phyloP scores from a whole-genome alignment of 2,888 invertebrate species.

The Phlogophora meticulosa region DNA sequence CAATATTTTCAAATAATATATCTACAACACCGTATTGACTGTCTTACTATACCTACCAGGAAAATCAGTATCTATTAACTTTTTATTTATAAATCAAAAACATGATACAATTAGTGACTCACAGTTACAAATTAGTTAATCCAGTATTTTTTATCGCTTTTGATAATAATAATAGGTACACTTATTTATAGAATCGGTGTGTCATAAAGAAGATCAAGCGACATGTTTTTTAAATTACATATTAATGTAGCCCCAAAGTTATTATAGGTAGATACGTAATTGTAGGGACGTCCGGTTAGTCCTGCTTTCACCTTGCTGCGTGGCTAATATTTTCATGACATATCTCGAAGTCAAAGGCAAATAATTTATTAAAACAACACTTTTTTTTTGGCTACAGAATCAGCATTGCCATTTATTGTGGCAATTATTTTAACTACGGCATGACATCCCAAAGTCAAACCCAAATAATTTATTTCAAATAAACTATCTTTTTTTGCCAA shows the following conservation, averaged over 20 bases:
- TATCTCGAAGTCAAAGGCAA: too few species aligned
- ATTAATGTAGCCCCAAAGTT: slow-evolving; percentile 27
- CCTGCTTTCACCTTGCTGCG: too few species aligned
- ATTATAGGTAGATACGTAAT: not conserved
- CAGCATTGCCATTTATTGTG: too few species aligned
- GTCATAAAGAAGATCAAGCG: slow-evolving; percentile 1
- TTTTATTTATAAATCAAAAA: slow-evolving; percentile 1
- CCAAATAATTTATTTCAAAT: too few species aligned
- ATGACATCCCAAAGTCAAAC: too few species aligned
- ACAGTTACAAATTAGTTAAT: slow-evolving; percentile 13
- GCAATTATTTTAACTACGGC: too few species aligned
- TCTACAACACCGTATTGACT: not conserved
- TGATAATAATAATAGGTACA: slow-evolving; percentile 7
- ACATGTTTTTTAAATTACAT: slow-evolving; percentile 6
- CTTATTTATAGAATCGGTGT: slow-evolving; percentile 27
- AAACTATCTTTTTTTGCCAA: too few species aligned
- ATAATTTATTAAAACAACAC: too few species aligned
- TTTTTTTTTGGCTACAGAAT: too few species aligned
- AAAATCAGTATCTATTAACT: slow-evolving; percentile 7
- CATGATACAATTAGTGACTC: not conserved
- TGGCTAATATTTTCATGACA: too few species aligned
- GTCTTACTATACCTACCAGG: slow-evolving; percentile 6
- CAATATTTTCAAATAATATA: not conserved
- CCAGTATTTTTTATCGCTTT: slow-evolving; percentile 6
- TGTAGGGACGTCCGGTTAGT: too few species aligned